Evolutionary conservation across 1,140 invertebrate species (phyloP), one percentile per base, ranked within the genome.

Genomic region (Philaenus spumarius): DNA sequence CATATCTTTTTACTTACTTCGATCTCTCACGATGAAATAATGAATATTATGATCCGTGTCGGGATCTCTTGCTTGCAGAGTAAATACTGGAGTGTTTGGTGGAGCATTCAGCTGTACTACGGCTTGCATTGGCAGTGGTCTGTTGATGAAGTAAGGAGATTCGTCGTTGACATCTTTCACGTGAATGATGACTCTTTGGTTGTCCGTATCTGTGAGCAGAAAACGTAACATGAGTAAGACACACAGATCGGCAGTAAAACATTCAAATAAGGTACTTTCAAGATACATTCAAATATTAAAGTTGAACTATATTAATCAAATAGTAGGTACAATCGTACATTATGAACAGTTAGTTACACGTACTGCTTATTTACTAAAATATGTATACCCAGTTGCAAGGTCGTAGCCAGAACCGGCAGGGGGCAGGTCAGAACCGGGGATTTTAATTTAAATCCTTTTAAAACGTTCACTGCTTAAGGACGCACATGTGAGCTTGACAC

Each of bases 121-220:
- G 3, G 93, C 90, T 73, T 95, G 90, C 92, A 96, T 95, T n/a
- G 93, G 93, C 58, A 95, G 75, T 0, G 93, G 93, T 2, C 89
- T 81, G 74, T 95, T 97, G 77, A 96, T 94, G 77, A 97, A 96
- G 73, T 95, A 95, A 1, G 93, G 93, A 1, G 89, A 86, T 74
- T 96, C 93, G 72, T 95, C 93, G 72, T 96, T 96, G n/a, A 95
- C 88, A 73, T 96, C 93, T 74, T 92, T 91, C 57, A 95, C 89
- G 73, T 93, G 90, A 68, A 95, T 94, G 64, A 95, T 95, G 11
- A 96, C 91, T 34, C 92, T 82, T 70, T 96, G 93, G 75, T 94
- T 94, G 78, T 95, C 92, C 58, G 89, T 93, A 75, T 92, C 90
- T 95, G 79, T 62, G 82, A 80, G 30, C 17, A 53, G n/a, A 53